These are phyloP conservation scores for Torymus texanus DNA, from an alignment of 2,888 invertebrate genomes.

Conservation along the genomic window DNA sequence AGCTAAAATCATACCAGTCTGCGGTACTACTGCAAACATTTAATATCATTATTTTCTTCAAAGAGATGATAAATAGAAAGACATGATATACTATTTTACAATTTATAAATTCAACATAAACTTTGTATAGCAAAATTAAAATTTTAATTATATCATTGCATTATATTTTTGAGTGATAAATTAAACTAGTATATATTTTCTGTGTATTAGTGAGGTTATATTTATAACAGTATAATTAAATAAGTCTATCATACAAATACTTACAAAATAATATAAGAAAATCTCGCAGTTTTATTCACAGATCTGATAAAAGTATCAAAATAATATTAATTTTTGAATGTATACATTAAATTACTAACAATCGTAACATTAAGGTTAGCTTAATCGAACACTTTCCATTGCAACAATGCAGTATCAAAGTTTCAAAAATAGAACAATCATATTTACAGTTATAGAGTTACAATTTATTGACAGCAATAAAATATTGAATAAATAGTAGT, in stretches of 20 bases:
- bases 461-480: neutral
- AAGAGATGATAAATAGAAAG: too few relatives aligned
- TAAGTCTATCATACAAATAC: constrained; percentile 16
- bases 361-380: constrained; percentile 42
- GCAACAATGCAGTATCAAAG: constrained; percentile 2
- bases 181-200: too few relatives aligned
- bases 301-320: constrained; percentile 17
- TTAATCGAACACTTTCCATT: constrained; percentile 6
- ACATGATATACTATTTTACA: too few relatives aligned
- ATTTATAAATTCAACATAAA: too few relatives aligned
- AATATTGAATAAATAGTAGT: neutral
- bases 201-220: neutral
- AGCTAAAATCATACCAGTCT: constrained; percentile 51
- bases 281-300: constrained; percentile 11
- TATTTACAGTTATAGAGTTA: constrained; percentile 21
- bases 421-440: constrained; percentile 28
- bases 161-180: too few relatives aligned
- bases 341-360: constrained; percentile 17
- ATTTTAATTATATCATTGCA: neutral
- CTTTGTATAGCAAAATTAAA: neutral
- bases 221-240: neutral
- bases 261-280: constrained; percentile 30
- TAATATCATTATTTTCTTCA: too few relatives aligned
- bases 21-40: neutral
- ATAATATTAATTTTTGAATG: constrained; percentile 27